Base-by-base conservation (phyloP, 2,888 invertebrate species). In the Augiades crinisus region DNA sequence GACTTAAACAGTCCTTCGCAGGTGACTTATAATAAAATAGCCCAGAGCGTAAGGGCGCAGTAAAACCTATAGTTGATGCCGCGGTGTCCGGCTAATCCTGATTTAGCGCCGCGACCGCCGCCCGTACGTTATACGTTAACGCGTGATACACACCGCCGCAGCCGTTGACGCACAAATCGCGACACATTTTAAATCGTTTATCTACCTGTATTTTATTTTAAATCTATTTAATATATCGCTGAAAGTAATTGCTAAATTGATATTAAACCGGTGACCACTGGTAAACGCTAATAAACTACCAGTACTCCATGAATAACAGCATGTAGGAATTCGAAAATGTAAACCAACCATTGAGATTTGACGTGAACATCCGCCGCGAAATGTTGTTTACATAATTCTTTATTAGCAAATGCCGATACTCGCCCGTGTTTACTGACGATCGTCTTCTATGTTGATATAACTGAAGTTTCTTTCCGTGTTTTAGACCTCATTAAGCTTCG, bases 81-180 rank as follows among this genome's bases (percentile, higher is more conserved):
- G 70, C 71, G 63, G 63, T 75, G 82, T 83, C 79, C 60, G 58
- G 66, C 80, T 89, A 88, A 89, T 84, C 86, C 87, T 88, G 88
- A 89, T 89, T 86, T 88, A 88, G 81, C 66, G 72, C 72, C 69
- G 75, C 68, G 69, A 69, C 71, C 72, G 69, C 55, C 61, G 68
- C 57, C 65, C 71, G 75, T 85, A 81, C 68, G 78, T 83, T 82
- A 81, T 70, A 64, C 76, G 72, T 70, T 75, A 79, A 76, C 72
- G 61, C 59, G 63, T 49, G 30, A 2, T 56, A 77, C 75, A 75
- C 68, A 78, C 70, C 50, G 71, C 4, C 19, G 4, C 6, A 3
- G 14, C 45, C 24, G 31, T 50, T 12, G 22, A 16, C 46, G 45
- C n/a, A n/a, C n/a, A n/a, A n/a, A n/a, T n/a, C n/a, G n/a, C n/a